Percentiles rank a stretch among this genome's conserved stretches.
phyloP scores from a whole-genome alignment of 23 tunicate species.

The Pegea sp. region DNA sequence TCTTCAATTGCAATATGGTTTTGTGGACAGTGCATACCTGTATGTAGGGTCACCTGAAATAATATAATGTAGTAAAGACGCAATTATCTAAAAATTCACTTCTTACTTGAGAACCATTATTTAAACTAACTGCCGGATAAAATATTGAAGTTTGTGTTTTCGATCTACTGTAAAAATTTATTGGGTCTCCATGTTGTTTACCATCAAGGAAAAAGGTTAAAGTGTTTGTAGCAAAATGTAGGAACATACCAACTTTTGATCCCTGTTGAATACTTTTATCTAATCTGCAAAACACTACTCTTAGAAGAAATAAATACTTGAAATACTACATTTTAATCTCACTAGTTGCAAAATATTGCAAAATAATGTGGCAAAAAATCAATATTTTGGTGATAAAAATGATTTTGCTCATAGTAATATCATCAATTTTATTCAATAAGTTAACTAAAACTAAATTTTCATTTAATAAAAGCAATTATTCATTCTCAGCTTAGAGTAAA shows the following conservation, averaged over 20 bases:
- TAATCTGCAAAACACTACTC: no score
- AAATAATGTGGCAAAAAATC: no score
- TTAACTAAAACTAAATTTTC: no score
- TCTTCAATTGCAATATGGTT: neutral
- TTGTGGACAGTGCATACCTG: conserved; percentile 30
- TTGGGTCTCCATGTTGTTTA: conserved; percentile 14
- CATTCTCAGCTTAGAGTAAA: no score
- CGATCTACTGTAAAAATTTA: neutral
- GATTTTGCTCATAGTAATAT: no score
- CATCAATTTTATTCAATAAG: no score
- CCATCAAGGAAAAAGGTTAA: conserved; percentile 46
- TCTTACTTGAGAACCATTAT: conserved; percentile 32
- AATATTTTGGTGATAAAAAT: no score
- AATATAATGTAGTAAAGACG: neutral
- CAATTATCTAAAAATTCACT: neutral
- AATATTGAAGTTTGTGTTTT: conserved; percentile 1
- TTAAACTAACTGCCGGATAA: conserved; percentile 66
- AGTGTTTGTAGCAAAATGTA: conserved; percentile 21
- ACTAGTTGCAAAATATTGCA: no score
- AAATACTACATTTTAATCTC: no score
- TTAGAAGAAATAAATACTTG: no score
- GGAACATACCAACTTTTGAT: conserved; percentile 38
- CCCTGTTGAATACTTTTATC: conserved; percentile 40
- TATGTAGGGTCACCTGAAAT: conserved; percentile 32
- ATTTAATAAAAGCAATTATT: no score